Evolutionary conservation across 2,113 vertebrate genomes (phyloP).

Genomic region (Electrona antarctica): DNA sequence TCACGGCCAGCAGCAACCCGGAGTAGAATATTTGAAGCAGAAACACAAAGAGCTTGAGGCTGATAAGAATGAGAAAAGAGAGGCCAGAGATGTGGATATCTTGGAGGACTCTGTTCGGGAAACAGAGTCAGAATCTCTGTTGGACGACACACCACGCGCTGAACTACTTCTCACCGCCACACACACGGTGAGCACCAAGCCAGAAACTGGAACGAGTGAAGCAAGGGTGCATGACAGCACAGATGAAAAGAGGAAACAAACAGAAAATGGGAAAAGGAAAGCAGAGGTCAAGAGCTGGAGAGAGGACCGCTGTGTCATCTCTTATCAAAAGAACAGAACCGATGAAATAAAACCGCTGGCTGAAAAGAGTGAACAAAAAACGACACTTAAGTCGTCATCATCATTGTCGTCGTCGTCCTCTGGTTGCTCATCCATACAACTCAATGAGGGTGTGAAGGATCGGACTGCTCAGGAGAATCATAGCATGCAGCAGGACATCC

Average conservation of each 20-base stretch:
- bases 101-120: constrained; percentile 13
- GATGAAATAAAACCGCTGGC: constrained; percentile 25
- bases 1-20: constrained; percentile 26
- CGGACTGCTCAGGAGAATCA: constrained; percentile 78
- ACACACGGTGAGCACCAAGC: constrained; percentile 53
- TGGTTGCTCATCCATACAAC: constrained; percentile 29
- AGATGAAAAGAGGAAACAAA: constrained; percentile 58
- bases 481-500: constrained; percentile 69
- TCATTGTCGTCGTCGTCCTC: constrained; percentile 41
- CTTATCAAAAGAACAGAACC: constrained; percentile 27
- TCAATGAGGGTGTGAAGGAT: constrained; percentile 64
- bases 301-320: constrained; percentile 20
- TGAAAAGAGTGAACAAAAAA: constrained; percentile 18
- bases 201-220: constrained; percentile 31
- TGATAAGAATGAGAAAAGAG: constrained; percentile 10
- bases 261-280: constrained; percentile 29
- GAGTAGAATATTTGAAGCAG: constrained; percentile 31
- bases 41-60: constrained; percentile 44
- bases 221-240: constrained; percentile 8
- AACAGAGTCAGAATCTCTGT: constrained; percentile 39
- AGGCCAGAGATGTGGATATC: constrained; percentile 18
- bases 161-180: constrained; percentile 76
- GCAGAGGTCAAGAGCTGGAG: constrained; percentile 57
- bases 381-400: constrained; percentile 34
- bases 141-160: constrained; percentile 68